Evolutionary conservation across 2,797 vertebrate species (phyloP).

Genomic region (Botia kubotai): DNA sequence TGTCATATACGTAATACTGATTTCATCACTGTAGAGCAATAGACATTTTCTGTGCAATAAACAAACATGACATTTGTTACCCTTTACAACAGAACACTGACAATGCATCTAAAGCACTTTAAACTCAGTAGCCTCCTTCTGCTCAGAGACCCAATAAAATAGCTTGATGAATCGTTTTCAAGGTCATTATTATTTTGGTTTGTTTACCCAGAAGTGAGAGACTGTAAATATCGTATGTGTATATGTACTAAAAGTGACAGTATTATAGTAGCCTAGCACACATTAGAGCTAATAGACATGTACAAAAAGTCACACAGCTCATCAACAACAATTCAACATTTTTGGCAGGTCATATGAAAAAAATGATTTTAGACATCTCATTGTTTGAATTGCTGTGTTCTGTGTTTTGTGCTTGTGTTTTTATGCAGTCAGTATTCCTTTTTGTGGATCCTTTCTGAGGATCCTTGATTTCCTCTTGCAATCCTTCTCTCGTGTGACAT

Average conservation of each 20-base stretch:
- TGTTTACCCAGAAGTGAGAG: neutral
- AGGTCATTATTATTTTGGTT: neutral
- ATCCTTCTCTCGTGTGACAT: constrained; percentile 37
- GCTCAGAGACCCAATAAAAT: neutral
- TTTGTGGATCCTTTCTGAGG: neutral
- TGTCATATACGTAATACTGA: neutral
- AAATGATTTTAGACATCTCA: neutral
- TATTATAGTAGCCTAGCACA: no score
- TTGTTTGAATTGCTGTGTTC: neutral
- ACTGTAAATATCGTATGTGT: neutral
- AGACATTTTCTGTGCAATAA: constrained; percentile 38
- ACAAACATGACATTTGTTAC: constrained; percentile 55
- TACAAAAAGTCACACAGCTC: no score
- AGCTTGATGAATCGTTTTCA: neutral
- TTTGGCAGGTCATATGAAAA: neutral
- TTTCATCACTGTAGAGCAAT: constrained; percentile 23
- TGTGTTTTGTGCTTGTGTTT: no score
- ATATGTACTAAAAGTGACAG: neutral
- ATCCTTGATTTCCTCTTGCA: constrained; percentile 27
- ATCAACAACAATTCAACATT: no score
- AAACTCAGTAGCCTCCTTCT: constrained; percentile 15
- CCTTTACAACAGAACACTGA: constrained; percentile 52
- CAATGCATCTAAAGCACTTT: constrained; percentile 38
- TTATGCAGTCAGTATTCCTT: neutral
- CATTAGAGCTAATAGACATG: no score